Base-by-base conservation (phyloP, 2,888 invertebrate species). In the Epistrophe eligans region DNA sequence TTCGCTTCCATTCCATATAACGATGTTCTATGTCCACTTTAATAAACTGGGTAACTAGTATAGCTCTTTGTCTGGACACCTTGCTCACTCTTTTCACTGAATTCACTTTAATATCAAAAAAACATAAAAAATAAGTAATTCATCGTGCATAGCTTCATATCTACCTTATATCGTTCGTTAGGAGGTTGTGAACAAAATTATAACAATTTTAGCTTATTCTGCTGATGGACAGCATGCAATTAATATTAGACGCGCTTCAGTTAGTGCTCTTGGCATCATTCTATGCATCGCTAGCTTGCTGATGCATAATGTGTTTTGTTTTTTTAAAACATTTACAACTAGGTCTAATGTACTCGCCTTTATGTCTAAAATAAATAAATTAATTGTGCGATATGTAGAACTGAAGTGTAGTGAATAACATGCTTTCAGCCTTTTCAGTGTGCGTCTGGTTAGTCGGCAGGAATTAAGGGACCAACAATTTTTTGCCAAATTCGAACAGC, bases 201-300 rank as follows among this genome's bases (percentile, higher is more conserved):
- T 74, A 60, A 38, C 67, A 57, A 73, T 67, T 77, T 62, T 17
- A 73, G 81, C 67, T 81, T 81, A 82, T 81, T 82, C 77, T 79
- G 40, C 77, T 66, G 45, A 66, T 45, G 64, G 57, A 74, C 58
- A 67, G 52, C 40, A 87, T 79, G 85, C 82, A 87, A 87, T 87
- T 87, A 82, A 74, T 79, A 82, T 82, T 79, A 79, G 71, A 82
- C 64, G 64, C 58, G 71, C 73, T 82, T 48, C 70, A 74, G 40
- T 50, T 55, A 70, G 48, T 70, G 72, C 45, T 58, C 70, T 70
- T 58, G 62, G 60, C n/a, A 58, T 79, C 10, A 38, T 52, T 60
- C 32, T 58, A 66, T 58, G 38, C 50, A 38, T 70, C 57, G 57
- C 17, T 13, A 35, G 13, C 4, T 13, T 19, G 7, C 7, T 60